Base-by-base conservation (phyloP, 2,888 invertebrate species). In the Vanessa cardui region DNA sequence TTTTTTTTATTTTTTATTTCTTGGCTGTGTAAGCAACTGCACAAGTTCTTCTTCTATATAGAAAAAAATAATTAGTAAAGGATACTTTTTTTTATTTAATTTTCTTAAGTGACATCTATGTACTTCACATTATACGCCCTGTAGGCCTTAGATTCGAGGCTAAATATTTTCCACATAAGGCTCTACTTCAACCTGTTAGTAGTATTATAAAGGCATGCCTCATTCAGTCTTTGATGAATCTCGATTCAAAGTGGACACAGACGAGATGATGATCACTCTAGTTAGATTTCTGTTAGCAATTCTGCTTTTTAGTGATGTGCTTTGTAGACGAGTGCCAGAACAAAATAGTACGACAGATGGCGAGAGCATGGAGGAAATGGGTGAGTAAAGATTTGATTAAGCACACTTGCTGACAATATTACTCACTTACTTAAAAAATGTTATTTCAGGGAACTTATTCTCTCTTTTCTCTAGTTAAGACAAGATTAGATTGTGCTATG, bases 161-260 rank as follows among this genome's bases (percentile, higher is more conserved):
- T 79, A 76, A 75, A 78, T 80, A 75, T 73, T 73, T 73, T 73
- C 86, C 86, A 80, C 85, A 83, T 89, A 90, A 77, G 88, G 89
- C 67, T 72, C 75, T 49, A 54, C 47, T 58, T 67, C 54, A 70
- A 77, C 76, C 71, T 73, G 73, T 80, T 73, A 71, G 74, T 77
- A 76, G 79, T 86, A 85, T 88, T 90, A 90, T 83, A 87, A 90
- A 88, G 81, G 80, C 80, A 81, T 78, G 77, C 73, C 77, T 74
- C 64, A 79, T 77, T 74, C 74, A 74, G 74, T 79, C 78, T 85
- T 86, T 87, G 84, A 85, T 79, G 73, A 72, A 78, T 77, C 80
- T 76, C 66, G 72, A 72, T 69, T 69, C 72, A 76, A 78, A 74
- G 74, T 72, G 75, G 62, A 68, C 68, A 72, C 74, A 74, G 68